phyloP scores from a whole-genome alignment of 2,113 vertebrate genomes.

The Pseudorasbora parva region DNA sequence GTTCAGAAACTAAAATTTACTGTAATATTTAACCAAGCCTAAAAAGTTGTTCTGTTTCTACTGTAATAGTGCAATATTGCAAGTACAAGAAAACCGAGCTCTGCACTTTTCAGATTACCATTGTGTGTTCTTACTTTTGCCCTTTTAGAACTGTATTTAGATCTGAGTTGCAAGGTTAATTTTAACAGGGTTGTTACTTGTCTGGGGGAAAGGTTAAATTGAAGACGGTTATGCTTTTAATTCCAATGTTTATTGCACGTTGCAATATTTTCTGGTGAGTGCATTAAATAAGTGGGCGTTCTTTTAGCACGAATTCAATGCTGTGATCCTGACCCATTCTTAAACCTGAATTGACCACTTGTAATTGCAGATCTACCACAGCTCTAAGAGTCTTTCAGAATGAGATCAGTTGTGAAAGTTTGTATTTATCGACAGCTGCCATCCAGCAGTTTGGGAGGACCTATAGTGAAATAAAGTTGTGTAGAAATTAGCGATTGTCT shows the following conservation, averaged over 20 bases:
- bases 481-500: background rate
- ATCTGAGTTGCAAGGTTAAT: background rate
- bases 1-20: background rate
- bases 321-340: background rate
- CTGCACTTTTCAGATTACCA: constrained; percentile 28
- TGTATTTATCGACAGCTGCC: constrained; percentile 1
- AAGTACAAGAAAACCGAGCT: background rate
- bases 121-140: background rate
- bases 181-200: background rate
- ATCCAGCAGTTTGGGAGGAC: background rate
- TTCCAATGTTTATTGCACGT: background rate
- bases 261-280: constrained; percentile 1
- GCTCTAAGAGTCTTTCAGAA: background rate
- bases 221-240: constrained; percentile 22
- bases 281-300: background rate
- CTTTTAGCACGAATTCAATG: background rate
- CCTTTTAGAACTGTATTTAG: background rate
- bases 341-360: background rate
- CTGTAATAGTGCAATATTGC: constrained; percentile 1
- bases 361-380: background rate
- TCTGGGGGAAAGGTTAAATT: background rate
- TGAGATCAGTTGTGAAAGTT: background rate
- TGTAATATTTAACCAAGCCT: background rate
- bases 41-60: background rate
- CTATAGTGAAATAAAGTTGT: constrained; percentile 9